Base-by-base conservation (phyloP, 2,888 invertebrate genomes). In the Apantesis nais region DNA sequence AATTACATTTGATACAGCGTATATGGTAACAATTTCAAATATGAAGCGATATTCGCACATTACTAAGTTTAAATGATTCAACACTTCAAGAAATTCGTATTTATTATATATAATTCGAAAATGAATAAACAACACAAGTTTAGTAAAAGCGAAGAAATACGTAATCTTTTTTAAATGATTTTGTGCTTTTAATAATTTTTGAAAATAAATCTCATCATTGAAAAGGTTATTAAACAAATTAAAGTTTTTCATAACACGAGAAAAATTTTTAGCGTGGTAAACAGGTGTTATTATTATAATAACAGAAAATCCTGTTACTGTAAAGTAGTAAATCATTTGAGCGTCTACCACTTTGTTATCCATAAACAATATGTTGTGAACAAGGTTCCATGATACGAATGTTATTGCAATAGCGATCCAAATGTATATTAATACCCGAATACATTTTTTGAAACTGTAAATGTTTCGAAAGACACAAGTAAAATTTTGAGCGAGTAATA, bases 11-110 rank as follows among this genome's bases (percentile, higher is more conserved):
- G 86, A 69, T 62, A 85, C 73, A 52, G 74, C 74, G 60, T 80
- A 75, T 14, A 85, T 5, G 0, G 82, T 68, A 34, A 83, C 71
- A 66, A 79, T 85, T 73, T 87, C 85, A 0, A 82, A 71, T 4
- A 81, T 66, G 14, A 80, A 86, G 11, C 85, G 79, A 22, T 78
- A 67, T 61, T 85, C 81, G 52, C 74, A 76, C 62, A 84, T 29
- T 5, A 70, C 31, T 16, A 79, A 31, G 29, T 74, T 58, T 72
- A 72, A 67, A 67, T 66, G 16, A 67, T 37, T 55, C 7, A 66
- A 4, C 9, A 55, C 0, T 19, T n/a, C 19, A 55, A 39, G 0
- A n/a, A 55, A n/a, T 37, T 37, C 37, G 0, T 7, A 14, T 16
- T 41, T 44, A 2, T 52, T 22, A 70, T 58, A 14, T 16, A 5